Evolutionary conservation across 2,888 invertebrate species (phyloP).

Genomic region (Patella ulyssiponensis): DNA sequence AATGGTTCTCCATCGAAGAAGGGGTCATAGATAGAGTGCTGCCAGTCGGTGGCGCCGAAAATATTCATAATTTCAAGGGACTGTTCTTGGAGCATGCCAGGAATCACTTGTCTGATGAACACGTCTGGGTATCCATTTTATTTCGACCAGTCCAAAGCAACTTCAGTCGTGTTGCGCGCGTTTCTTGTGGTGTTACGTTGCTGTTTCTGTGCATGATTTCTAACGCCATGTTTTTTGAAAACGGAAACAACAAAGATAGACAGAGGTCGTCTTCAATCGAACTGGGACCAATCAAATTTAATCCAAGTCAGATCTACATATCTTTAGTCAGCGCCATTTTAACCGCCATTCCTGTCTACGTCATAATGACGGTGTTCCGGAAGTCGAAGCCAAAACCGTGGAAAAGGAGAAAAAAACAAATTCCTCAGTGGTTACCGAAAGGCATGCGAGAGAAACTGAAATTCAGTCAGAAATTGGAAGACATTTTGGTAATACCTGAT

Average conservation of each 20-base stretch:
- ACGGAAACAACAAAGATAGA: constrained; percentile 36
- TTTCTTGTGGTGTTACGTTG: constrained; percentile 44
- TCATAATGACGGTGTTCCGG: constrained; percentile 47
- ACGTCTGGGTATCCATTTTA: constrained; percentile 50
- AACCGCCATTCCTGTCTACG: constrained; percentile 40
- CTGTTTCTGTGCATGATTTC: constrained; percentile 51
- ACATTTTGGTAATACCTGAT: neutral
- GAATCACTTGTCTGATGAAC: constrained; percentile 48
- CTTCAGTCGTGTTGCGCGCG: constrained; percentile 46
- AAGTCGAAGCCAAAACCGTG: constrained; percentile 37
- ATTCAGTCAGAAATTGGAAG: constrained; percentile 5
- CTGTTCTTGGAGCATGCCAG: constrained; percentile 47
- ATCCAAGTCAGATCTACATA: constrained; percentile 43
- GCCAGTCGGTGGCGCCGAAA: constrained; percentile 45
- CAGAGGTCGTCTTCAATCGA: constrained; percentile 38
- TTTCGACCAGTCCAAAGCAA: constrained; percentile 48
- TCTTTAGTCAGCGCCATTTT: constrained; percentile 46
- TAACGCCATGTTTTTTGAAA: constrained; percentile 47
- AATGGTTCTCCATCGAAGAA: constrained; percentile 50
- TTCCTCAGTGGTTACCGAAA: neutral
- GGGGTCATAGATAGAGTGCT: constrained; percentile 44
- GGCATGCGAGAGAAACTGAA: neutral
- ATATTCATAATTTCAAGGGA: constrained; percentile 46
- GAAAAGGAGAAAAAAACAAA: neutral
- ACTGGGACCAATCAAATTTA: constrained; percentile 48